These are phyloP conservation scores for Spinus olivaceus DNA, from an alignment of 2,797 vertebrate genomes.

Conservation along the genomic window DNA sequence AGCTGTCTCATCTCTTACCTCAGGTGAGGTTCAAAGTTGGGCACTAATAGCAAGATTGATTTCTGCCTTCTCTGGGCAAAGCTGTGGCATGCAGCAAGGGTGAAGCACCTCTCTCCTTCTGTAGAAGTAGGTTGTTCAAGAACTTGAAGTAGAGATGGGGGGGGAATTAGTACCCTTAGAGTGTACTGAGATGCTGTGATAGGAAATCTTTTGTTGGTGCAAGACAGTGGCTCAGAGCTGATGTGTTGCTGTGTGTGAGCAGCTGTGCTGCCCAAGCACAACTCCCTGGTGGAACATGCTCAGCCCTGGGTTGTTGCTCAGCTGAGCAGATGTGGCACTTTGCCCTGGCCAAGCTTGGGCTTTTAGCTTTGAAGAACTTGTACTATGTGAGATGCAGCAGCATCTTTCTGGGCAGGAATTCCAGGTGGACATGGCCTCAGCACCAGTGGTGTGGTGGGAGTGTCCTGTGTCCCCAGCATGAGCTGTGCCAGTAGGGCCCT, in stretches of 20 bases:
- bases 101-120: background rate
- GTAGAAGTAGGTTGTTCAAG: background rate
- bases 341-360: no score
- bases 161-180: accelerated
- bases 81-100: background rate
- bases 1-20: background rate
- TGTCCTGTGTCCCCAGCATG: accelerated
- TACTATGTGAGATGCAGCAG: background rate
- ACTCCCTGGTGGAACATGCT: background rate
- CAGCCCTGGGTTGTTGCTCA: background rate
- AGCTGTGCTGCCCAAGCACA: background rate
- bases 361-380: background rate
- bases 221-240: background rate
- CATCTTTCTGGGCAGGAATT: background rate
- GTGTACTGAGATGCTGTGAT: background rate
- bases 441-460: background rate
- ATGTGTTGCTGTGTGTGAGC: background rate
- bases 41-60: background rate
- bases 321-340: background rate
- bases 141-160: background rate
- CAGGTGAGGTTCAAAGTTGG: background rate
- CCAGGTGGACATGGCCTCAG: background rate
- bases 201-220: background rate
- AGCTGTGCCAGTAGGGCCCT: background rate
- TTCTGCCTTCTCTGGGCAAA: background rate